Evolutionary conservation across 1,140 invertebrate species (phyloP), one percentile per base, ranked within the genome.

Genomic region (Drosophila takahashii): DNA sequence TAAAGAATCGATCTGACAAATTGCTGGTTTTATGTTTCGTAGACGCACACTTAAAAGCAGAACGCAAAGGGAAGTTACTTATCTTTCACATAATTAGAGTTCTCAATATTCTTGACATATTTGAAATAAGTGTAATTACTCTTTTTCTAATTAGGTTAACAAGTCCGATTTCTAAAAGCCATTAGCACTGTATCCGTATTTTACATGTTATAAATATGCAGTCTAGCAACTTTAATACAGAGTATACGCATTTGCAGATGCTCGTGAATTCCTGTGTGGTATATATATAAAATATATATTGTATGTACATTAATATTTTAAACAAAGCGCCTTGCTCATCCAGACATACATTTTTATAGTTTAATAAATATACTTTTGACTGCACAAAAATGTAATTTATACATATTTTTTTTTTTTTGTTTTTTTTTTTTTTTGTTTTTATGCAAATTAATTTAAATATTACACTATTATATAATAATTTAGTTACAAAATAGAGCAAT

Each of bases 401-500:
- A 57, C 48, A 50, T 62, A 16, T 44, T 42, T 32, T 39, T 44
- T 32, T 26, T 26, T 59, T 18, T 62, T 41, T 58, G 13, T 32
- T 29, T 58, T 47, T 26, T 62, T 53, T 53, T 15, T n/a, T n/a
- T n/a, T n/a, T n/a, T n/a, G n/a, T n/a, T 69, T 36, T 34, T 37
- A 45, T 53, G 45, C 60, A 22, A 62, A 73, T 73, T 73, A 53
- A 39, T 60, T 73, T 73, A 73, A 72, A 48, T 51, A 52, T 59
- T 72, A 61, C 42, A 45, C 54, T 59, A 61, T 48, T 60, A 41
- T 36, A 62, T 53, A 72, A 51, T 60, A 60, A 72, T 60, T 73
- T 73, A 73, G 70, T 96, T 97, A 98, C 95, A 98, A 95, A 95
- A 98, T 97, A 94, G 96, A 96, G 94, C 97, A 98, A 64, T 96